Base-by-base conservation (phyloP, 1,140 invertebrate genomes). In the Brachionus manjavacas region DNA sequence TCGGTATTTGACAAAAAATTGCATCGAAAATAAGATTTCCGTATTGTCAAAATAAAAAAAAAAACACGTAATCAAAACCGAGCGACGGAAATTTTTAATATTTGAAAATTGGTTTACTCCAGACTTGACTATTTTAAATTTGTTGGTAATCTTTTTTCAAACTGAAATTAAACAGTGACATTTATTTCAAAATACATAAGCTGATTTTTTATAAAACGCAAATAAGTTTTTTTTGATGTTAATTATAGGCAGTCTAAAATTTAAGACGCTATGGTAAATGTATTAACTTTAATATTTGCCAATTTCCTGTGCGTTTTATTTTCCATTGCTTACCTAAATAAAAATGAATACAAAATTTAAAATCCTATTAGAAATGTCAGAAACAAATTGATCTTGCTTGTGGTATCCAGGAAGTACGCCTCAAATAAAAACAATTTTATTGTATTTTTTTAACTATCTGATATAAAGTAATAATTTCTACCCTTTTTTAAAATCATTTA, bases 211-310 rank as follows among this genome's bases (percentile, higher is more conserved):
- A 8, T 20, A 60, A 60, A 60, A 60, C 52, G 52, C 52, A 60
- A 60, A 60, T 20, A 60, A 20, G n/a, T 60, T 60, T 49, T 52
- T n/a, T 52, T 60, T 25, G 52, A 60, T 60, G 52, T 60, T 60
- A 60, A 60, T 60, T 60, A 60, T 60, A 60, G 52, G 52, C 16
- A 60, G 16, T 60, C 20, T 60, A 60, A 60, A 60, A 60, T 60
- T 60, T 60, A 60, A 60, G 52, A 60, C 52, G 52, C 52, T 60
- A 60, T 60, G 52, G 52, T 60, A 60, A 60, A 60, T 60, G 52
- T 60, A 60, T 60, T 60, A 60, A 20, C 8, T 60, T 16, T 20
- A 20, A 60, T 25, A 60, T 8, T 60, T 20, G n/a, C 52, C 52
- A 60, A 60, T 60, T 60, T 60, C 52, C 52, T 60, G 52, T 60